Percentiles rank a stretch among this genome's conserved stretches.
Conservation (phyloP, 1,140 invertebrate species). For the Neodiprion fabricii region DNA sequence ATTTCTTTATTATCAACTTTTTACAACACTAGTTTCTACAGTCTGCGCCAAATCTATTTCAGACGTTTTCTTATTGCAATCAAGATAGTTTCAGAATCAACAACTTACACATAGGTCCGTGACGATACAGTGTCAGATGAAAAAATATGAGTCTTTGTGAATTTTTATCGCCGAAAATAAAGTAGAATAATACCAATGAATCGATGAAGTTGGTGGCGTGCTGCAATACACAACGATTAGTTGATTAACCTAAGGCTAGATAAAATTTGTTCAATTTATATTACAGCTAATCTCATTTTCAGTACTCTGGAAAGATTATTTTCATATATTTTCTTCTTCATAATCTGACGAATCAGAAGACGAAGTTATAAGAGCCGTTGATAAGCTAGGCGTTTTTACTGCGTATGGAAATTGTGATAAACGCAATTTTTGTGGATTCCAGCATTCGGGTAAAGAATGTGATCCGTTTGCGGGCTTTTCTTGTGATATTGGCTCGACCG, state of each 20-base stretch:
- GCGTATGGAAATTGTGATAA: conserved; percentile 48
- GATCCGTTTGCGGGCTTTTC: conserved; percentile 47
- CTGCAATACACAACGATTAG: not conserved
- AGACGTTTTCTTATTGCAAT: not conserved
- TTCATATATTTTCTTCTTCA: conserved; percentile 50
- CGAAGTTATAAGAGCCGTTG: conserved; percentile 54
- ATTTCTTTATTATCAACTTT: not conserved
- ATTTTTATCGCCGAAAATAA: not conserved
- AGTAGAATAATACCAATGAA: not conserved
- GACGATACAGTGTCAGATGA: not conserved
- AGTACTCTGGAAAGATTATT: not conserved
- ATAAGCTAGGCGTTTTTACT: conserved; percentile 47
- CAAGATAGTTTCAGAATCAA: not conserved
- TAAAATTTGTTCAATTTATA: not conserved
- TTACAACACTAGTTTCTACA: conserved; percentile 5
- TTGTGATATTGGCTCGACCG: conserved; percentile 46
- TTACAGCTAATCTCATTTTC: not conserved
- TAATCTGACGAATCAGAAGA: conserved; percentile 56
- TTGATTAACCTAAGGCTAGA: not conserved
- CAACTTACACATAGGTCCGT: too few species aligned
- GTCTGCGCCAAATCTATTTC: not conserved
- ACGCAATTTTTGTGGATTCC: conserved; percentile 50
- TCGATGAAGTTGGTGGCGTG: not conserved
- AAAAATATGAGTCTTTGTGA: not conserved
- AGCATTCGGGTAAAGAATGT: conserved; percentile 55